Conservation (phyloP, 1,140 invertebrate species). For the Atta texana region DNA sequence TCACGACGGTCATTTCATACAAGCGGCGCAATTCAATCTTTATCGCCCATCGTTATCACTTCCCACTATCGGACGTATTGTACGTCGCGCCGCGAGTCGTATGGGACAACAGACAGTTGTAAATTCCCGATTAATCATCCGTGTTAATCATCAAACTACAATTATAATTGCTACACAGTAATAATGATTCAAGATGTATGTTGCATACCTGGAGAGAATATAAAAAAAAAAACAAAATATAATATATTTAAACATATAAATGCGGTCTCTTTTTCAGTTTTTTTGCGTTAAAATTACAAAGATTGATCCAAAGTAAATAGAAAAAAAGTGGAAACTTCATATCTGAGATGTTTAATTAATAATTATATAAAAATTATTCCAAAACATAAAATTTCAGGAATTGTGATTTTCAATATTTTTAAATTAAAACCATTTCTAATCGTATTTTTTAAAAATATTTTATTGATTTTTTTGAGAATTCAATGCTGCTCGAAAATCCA, state of each 20-base stretch:
- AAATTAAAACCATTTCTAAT: too few relatives aligned
- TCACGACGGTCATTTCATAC: constrained; percentile 31
- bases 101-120: neutral
- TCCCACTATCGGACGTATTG: neutral
- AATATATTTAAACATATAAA: too few relatives aligned
- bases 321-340: too few relatives aligned
- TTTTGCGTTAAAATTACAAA: too few relatives aligned
- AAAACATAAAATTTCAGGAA: too few relatives aligned
- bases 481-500: too few relatives aligned
- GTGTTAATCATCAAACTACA: too few relatives aligned
- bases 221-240: neutral
- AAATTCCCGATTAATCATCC: constrained; percentile 7
- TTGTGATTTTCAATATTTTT: too few relatives aligned
- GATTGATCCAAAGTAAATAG: too few relatives aligned
- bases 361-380: too few relatives aligned
- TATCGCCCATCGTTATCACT: constrained; percentile 58
- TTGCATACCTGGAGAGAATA: neutral
- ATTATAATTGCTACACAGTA: neutral
- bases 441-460: neutral
- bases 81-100: neutral
- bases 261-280: too few relatives aligned
- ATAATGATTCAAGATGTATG: neutral
- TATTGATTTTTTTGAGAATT: neutral
- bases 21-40: constrained; percentile 8
- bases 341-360: too few relatives aligned